These are phyloP conservation scores for Cololabis saira DNA, from an alignment of 2,113 vertebrate species.

Conservation along the genomic window DNA sequence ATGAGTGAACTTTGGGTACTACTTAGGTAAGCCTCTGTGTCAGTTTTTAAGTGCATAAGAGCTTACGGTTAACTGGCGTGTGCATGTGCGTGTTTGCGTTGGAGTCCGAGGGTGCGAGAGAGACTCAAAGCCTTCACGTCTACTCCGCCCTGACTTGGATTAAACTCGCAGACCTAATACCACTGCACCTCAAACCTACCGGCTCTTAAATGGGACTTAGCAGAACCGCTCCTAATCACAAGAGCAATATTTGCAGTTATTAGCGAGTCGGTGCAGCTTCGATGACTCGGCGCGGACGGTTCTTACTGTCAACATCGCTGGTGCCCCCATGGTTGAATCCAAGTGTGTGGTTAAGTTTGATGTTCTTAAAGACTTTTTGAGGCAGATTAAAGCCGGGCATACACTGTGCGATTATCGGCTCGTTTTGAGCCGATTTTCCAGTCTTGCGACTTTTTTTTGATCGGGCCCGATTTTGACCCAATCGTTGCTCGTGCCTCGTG, in stretches of 20 bases:
- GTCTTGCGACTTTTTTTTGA: no score
- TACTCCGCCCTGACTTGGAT: conserved; percentile 41
- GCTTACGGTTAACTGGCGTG: conserved; percentile 4
- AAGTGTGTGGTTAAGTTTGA: no score
- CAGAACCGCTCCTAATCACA: conserved; percentile 40
- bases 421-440: no score
- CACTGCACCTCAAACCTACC: conserved; percentile 43
- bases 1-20: conserved; percentile 23
- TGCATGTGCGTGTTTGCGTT: not conserved
- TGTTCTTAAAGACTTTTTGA: no score
- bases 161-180: conserved; percentile 55
- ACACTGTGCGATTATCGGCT: no score
- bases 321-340: not conserved
- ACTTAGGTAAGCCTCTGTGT: conserved; percentile 16
- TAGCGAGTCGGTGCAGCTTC: conserved; percentile 18
- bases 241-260: conserved; percentile 44
- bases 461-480: no score
- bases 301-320: conserved; percentile 2
- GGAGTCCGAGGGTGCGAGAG: conserved; percentile 25
- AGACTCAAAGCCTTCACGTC: conserved; percentile 33
- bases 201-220: conserved; percentile 45
- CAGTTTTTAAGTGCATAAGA: conserved; percentile 21
- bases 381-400: no score
- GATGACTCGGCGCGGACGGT: conserved; percentile 36
- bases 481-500: no score